A percentile compares a stretch with the other conserved stretches of the same genome.
phyloP scores from a whole-genome alignment of 1,140 invertebrate species.

The Linepithema humile region DNA sequence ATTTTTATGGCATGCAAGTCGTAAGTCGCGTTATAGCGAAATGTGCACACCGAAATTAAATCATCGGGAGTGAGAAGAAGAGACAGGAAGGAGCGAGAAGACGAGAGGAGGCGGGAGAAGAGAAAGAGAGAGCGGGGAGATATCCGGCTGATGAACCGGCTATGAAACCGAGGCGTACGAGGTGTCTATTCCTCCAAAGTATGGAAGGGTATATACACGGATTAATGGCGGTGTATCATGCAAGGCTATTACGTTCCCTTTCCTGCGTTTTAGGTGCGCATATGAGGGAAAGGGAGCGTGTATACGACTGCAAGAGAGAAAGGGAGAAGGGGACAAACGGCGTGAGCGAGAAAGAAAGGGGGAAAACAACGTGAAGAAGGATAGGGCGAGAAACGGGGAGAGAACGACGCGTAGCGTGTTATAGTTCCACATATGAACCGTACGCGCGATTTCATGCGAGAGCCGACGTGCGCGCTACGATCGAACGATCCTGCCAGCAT shows the following conservation, averaged over 20 bases:
- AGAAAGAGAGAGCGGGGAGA: conserved; percentile 59
- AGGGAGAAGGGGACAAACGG: conserved; percentile 35
- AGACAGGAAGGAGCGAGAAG: conserved; percentile 60
- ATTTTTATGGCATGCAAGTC: conserved; percentile 9
- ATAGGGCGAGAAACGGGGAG: conserved; percentile 22
- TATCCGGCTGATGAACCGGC: conserved; percentile 78
- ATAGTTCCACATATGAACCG: conserved; percentile 35
- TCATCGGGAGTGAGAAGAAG: conserved; percentile 68
- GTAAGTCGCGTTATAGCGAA: not conserved
- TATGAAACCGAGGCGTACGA: conserved; percentile 78
- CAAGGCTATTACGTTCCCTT: conserved; percentile 78
- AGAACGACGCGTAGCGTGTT: conserved; percentile 20
- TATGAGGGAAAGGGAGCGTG: conserved; percentile 52
- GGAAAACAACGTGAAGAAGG: conserved; percentile 35
- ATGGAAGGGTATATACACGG: conserved; percentile 73
- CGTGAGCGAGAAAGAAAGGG: conserved; percentile 35
- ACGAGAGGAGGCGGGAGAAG: not conserved
- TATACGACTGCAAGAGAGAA: not conserved
- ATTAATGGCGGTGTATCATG: conserved; percentile 80
- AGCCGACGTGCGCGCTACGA: not conserved
- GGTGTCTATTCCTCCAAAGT: conserved; percentile 79
- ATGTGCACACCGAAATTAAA: conserved; percentile 66
- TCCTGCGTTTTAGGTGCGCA: conserved; percentile 71
- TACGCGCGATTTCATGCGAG: conserved; percentile 53
- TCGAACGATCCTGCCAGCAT: conserved; percentile 65